Evolutionary conservation across 2,888 invertebrate species (phyloP).

Genomic region (Eupelmus urozonus): DNA sequence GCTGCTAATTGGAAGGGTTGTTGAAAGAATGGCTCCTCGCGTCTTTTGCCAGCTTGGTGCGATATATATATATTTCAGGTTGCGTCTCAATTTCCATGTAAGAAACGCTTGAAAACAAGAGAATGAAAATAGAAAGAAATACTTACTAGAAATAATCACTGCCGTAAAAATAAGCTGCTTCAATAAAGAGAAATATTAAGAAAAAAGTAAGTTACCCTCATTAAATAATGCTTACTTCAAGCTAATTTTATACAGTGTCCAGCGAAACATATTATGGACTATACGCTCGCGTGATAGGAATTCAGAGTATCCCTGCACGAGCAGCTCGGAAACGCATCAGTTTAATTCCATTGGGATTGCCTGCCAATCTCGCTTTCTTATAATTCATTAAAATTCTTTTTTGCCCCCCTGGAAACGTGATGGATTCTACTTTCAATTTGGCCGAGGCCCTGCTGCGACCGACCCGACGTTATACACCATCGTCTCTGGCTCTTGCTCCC

Average conservation of each 20-base stretch:
- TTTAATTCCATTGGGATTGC: slow-evolving; percentile 67
- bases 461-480: slow-evolving; percentile 61
- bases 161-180: too few relatives aligned
- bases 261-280: not conserved
- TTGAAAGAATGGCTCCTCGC: slow-evolving; percentile 4
- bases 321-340: too few relatives aligned
- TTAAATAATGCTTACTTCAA: too few relatives aligned
- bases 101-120: too few relatives aligned
- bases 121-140: too few relatives aligned
- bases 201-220: too few relatives aligned
- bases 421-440: slow-evolving; percentile 77
- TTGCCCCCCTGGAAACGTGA: slow-evolving; percentile 75
- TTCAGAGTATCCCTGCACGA: not conserved
- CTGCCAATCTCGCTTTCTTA: slow-evolving; percentile 70
- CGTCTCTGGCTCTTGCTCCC: slow-evolving; percentile 64
- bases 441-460: slow-evolving; percentile 74
- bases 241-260: too few relatives aligned
- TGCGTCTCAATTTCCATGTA: too few relatives aligned
- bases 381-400: slow-evolving; percentile 77
- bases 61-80: too few relatives aligned
- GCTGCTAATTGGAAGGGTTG: slow-evolving; percentile 33
- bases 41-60: too few relatives aligned
- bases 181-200: too few relatives aligned
- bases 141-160: too few relatives aligned
- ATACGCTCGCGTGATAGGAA: not conserved